phyloP scores from a whole-genome alignment of 2,797 vertebrate genomes.

The Sebastolobus alascanus region DNA sequence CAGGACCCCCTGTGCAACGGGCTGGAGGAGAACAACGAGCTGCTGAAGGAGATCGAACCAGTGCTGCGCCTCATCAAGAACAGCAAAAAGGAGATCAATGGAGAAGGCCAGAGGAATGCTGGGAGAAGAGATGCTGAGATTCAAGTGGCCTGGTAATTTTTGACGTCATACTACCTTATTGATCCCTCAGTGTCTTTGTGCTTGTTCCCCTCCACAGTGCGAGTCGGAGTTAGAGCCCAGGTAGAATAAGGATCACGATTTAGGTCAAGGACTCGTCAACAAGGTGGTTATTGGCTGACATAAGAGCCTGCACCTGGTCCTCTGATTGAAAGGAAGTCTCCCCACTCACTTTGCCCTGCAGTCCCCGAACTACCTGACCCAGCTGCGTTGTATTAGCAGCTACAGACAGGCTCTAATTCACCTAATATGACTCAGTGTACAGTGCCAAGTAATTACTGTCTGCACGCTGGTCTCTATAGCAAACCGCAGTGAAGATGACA shows the following conservation, averaged over 20 bases:
- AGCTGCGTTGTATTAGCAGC: slow-evolving; percentile 49
- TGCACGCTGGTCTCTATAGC: slow-evolving; percentile 35
- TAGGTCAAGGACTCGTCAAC: slow-evolving; percentile 43
- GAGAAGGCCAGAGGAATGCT: slow-evolving; percentile 83
- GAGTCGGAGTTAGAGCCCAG: slow-evolving; percentile 3
- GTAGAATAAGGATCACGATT: slow-evolving; percentile 39
- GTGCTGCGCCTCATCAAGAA: slow-evolving; percentile 92
- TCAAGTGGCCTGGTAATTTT: slow-evolving; percentile 94
- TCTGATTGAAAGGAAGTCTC: slow-evolving; percentile 40
- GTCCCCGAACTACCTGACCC: slow-evolving; percentile 45
- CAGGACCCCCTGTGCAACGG: slow-evolving; percentile 88
- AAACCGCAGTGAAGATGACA: slow-evolving; percentile 43
- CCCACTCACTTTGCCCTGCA: slow-evolving; percentile 12
- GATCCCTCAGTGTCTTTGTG: slow-evolving; percentile 50
- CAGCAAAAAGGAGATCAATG: slow-evolving; percentile 84
- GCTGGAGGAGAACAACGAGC: slow-evolving; percentile 88
- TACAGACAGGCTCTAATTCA: slow-evolving; percentile 48
- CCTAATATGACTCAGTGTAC: slow-evolving; percentile 56
- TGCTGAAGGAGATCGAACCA: slow-evolving; percentile 95
- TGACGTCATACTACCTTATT: slow-evolving; percentile 34
- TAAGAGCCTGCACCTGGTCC: slow-evolving; percentile 41
- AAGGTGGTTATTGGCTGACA: slow-evolving; percentile 33
- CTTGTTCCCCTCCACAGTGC: slow-evolving; percentile 11
- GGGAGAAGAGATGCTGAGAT: slow-evolving; percentile 90
- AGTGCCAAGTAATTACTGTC: slow-evolving; percentile 57